These are phyloP conservation scores for Potamilus streckersoni DNA, from an alignment of 1,140 invertebrate species.

Conservation along the genomic window DNA sequence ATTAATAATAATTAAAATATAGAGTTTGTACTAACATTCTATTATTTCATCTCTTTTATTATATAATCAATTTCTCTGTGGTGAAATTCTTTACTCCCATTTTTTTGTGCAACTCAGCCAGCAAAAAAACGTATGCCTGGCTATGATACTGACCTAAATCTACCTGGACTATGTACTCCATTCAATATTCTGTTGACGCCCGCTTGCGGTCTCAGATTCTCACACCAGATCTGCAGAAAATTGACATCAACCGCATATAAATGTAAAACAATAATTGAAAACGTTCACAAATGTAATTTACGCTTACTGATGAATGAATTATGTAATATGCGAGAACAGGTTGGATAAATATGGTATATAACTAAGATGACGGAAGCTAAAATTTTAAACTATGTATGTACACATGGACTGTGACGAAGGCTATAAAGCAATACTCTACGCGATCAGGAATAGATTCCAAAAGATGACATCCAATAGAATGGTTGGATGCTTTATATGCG, in stretches of 20 bases:
- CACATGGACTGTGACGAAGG: too few relatives aligned
- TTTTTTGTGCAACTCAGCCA: not conserved
- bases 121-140: too few relatives aligned
- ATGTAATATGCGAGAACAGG: not conserved
- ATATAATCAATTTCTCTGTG: not conserved
- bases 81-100: not conserved
- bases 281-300: not conserved
- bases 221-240: constrained; percentile 27
- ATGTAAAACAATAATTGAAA: not conserved
- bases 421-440: too few relatives aligned
- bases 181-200: constrained; percentile 17
- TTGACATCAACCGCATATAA: not conserved
- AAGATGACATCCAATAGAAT: too few relatives aligned
- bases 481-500: too few relatives aligned
- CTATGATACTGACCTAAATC: constrained; percentile 8
- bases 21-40: too few relatives aligned
- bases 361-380: not conserved
- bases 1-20: too few relatives aligned
- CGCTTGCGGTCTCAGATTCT: constrained; percentile 10
- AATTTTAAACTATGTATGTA: not conserved
- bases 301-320: not conserved
- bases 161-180: constrained; percentile 22
- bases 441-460: too few relatives aligned
- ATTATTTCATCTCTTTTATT: not conserved
- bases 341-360: not conserved